Percentiles rank a stretch among this genome's conserved stretches.
Evolutionary conservation across 53 echinoderm and acorn worm genomes (phyloP).

Genomic region (Holothuria leucospilota): DNA sequence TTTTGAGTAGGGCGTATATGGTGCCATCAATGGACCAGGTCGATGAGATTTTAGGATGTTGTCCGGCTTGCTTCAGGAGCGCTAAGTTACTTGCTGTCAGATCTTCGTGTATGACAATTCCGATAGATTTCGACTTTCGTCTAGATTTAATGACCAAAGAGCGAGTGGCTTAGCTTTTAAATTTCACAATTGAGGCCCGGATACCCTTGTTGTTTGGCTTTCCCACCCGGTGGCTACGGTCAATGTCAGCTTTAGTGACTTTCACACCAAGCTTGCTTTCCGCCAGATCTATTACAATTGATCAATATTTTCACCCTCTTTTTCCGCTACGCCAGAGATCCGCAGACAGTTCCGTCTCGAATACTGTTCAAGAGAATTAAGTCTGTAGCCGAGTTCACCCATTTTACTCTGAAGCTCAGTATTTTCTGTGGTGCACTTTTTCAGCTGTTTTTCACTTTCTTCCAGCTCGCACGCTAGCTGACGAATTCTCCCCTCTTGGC

Average conservation of each 20-base stretch:
- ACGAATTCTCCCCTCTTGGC: no score
- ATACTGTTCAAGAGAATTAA: background rate
- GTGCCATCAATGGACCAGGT: no score
- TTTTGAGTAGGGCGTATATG: no score
- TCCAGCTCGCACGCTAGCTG: background rate
- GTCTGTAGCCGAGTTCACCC: background rate
- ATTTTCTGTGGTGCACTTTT: background rate
- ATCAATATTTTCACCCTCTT: background rate
- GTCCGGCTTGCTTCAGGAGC: background rate
- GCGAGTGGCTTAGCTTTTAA: background rate
- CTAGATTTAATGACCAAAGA: background rate
- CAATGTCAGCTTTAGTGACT: background rate
- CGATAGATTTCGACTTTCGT: background rate
- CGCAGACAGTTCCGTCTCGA: background rate
- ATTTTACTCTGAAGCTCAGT: background rate
- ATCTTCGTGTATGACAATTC: background rate
- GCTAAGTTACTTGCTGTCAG: background rate
- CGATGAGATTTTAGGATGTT: background rate
- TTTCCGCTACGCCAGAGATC: background rate
- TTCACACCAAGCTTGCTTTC: no score
- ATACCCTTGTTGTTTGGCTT: background rate
- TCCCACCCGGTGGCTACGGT: slow-evolving; percentile 25
- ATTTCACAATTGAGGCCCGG: background rate
- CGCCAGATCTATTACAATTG: background rate
- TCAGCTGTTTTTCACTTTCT: background rate